Evolutionary conservation across 92 coral and sea anemone genomes (phyloP), one percentile per base, ranked within the genome.

Genomic region (Meandrina meandrites): DNA sequence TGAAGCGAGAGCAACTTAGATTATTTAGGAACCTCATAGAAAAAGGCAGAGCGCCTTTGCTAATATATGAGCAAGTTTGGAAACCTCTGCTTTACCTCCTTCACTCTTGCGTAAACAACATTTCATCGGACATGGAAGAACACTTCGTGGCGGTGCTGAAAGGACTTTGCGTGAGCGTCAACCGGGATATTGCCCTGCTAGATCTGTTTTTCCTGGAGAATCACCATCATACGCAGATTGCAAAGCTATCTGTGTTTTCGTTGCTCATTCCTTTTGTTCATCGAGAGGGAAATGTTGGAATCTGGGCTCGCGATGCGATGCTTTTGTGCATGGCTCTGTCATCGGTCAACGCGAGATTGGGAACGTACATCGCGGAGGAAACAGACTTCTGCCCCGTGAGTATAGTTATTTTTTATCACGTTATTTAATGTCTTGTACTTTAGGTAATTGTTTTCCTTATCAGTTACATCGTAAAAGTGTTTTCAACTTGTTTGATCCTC

Each of bases 361-460:
- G 98, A 28, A 91, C 76, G 72, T 95, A 93, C 64, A 93, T 97
- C 87, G 94, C 96, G 31, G 99, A 97, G 34, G 95, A 94, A 81
- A 97, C 99, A 2, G 89, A 94, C 87, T 97, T 97, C 84, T 97
- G 99, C 31, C 98, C 98, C 90, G 99, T 97, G 88, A 95, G 99
- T 84, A n/a, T n/a, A 30, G 22, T 57, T 60, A 6, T n/a, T 62
- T n/a, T 24, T 60, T n/a, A 8, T 74, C 58, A 45, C 75, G 12
- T 30, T 14, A 13, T 68, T 81, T 28, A 22, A 58, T 42, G 14
- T 62, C 32, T 16, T 28, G 30, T 42, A n/a, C 34, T 53, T 32
- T 17, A 72, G 73, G 40, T 50, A 24, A 42, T 47, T 74, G 62
- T 16, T 8, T 22, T 4, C 35, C 27, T 17, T 72, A 30, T 66